Base-by-base conservation (phyloP, 2,113 vertebrate genomes). In the Euleptes europaea region DNA sequence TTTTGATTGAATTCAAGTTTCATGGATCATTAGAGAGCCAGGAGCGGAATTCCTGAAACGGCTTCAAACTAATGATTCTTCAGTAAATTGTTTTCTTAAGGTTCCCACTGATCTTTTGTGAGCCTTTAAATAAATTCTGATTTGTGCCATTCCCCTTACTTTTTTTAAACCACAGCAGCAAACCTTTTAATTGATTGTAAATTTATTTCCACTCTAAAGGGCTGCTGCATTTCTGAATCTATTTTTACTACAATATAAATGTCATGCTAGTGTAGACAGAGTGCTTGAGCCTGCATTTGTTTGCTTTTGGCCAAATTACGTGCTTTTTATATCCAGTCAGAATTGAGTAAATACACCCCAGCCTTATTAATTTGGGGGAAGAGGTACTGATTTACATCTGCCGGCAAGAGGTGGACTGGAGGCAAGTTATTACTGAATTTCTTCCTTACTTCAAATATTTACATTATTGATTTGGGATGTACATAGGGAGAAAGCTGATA, bases 1-100 rank as follows among this genome's bases (percentile, higher is more conserved):
- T 96, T 97, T 95, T 95, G 96, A 97, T 96, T 95, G 96, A 96
- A 94, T 96, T 96, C 91, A 94, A 84, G 91, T 96, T 97, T 96
- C 95, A 95, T 93, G 95, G 96, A 93, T 95, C 95, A 95, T 96
- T 97, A 95, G 91, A 94, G 89, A 91, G 90, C 94, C 85, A 89
- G 89, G 94, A 92, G 92, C 92, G 94, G 91, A 91, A 94, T 92
- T 95, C 92, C 89, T 94, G 90, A 89, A 90, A 85, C 92, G 78
- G 74, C 87, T 95, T 95, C 86, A 93, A 88, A 94, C 95, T 96
- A 96, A 96, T 95, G 93, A 96, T 90, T 93, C 90, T 93, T 94
- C 92, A 92, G 92, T 82, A 96, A 95, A 96, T 92, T 94, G 94
- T 93, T 95, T 95, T 93, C 89, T 94, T 94, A 92, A 83, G 85